phyloP scores from a whole-genome alignment of 1,140 invertebrate species.

The Bombus fervidus region DNA sequence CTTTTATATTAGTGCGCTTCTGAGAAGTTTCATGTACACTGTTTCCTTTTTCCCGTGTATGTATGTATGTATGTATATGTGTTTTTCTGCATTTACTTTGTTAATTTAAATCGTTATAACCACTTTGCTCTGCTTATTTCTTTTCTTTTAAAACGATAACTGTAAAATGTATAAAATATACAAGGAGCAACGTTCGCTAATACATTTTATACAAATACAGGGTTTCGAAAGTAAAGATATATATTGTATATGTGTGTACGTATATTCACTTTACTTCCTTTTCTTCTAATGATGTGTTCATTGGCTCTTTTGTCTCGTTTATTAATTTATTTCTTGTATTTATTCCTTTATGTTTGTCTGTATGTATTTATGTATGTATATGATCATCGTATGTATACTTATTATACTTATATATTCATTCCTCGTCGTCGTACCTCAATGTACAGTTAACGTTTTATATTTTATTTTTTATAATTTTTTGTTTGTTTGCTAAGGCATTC shows the following conservation, averaged over 20 bases:
- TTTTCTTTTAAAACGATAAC: neutral
- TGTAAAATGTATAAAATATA: slow-evolving; percentile 62
- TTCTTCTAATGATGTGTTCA: slow-evolving; percentile 68
- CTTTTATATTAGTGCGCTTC: slow-evolving; percentile 62
- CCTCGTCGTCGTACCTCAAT: slow-evolving; percentile 50
- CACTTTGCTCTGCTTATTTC: neutral
- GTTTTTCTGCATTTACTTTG: neutral
- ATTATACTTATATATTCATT: slow-evolving; percentile 58
- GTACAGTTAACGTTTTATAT: slow-evolving; percentile 61
- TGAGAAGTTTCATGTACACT: slow-evolving; percentile 58
- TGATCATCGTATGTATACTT: slow-evolving; percentile 38
- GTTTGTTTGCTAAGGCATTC: slow-evolving; percentile 66
- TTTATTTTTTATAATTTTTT: slow-evolving; percentile 45
- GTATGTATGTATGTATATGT: neutral
- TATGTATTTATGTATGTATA: slow-evolving; percentile 6
- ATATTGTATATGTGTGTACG: slow-evolving; percentile 17
- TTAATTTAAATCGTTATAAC: slow-evolving; percentile 23
- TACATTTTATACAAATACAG: slow-evolving; percentile 60
- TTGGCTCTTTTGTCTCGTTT: slow-evolving; percentile 59
- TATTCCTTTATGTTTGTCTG: neutral
- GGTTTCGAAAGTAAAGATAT: slow-evolving; percentile 24
- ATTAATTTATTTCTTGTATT: slow-evolving; percentile 10
- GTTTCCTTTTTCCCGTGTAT: slow-evolving; percentile 9
- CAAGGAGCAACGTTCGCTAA: slow-evolving; percentile 45
- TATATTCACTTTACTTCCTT: slow-evolving; percentile 31